phyloP scores from a whole-genome alignment of 2,888 invertebrate species.

The Agrochola macilenta region DNA sequence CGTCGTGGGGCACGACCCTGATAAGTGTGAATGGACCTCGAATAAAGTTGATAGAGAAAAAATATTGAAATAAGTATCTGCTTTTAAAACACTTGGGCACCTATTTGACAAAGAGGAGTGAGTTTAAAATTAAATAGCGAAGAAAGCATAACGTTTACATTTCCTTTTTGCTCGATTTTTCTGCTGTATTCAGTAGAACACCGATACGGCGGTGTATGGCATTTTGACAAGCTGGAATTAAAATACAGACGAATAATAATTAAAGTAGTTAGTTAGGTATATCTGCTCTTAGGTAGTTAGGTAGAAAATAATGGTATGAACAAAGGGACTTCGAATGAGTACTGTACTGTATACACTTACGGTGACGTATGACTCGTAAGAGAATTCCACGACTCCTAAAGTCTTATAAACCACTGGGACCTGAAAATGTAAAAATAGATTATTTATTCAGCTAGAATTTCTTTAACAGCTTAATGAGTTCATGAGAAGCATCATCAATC shows the following conservation, averaged over 20 bases:
- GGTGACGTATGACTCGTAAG: conserved; percentile 37
- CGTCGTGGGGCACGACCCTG: too few species aligned
- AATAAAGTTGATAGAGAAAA: not conserved
- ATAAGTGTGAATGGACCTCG: too few species aligned
- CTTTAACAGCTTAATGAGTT: not conserved
- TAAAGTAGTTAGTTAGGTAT: not conserved
- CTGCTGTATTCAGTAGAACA: conserved; percentile 32
- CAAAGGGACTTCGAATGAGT: too few species aligned
- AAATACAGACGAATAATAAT: not conserved
- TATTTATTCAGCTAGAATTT: too few species aligned
- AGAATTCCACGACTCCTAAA: conserved; percentile 44
- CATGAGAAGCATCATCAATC: not conserved
- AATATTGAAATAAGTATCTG: too few species aligned
- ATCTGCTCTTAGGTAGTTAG: too few species aligned
- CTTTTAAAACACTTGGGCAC: too few species aligned
- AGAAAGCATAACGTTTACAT: not conserved
- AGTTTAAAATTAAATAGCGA: not conserved
- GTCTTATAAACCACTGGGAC: conserved; percentile 44
- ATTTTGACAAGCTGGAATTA: conserved; percentile 42
- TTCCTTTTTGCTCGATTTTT: not conserved
- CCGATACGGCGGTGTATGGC: conserved; percentile 43
- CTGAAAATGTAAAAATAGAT: conserved; percentile 17
- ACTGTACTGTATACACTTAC: conserved; percentile 32
- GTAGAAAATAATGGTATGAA: too few species aligned
- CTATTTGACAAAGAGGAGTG: not conserved